A percentile compares a stretch with the other conserved stretches of the same genome.
Evolutionary conservation across 1,140 invertebrate genomes (phyloP).

Genomic region (Melipona quadrifasciata): DNA sequence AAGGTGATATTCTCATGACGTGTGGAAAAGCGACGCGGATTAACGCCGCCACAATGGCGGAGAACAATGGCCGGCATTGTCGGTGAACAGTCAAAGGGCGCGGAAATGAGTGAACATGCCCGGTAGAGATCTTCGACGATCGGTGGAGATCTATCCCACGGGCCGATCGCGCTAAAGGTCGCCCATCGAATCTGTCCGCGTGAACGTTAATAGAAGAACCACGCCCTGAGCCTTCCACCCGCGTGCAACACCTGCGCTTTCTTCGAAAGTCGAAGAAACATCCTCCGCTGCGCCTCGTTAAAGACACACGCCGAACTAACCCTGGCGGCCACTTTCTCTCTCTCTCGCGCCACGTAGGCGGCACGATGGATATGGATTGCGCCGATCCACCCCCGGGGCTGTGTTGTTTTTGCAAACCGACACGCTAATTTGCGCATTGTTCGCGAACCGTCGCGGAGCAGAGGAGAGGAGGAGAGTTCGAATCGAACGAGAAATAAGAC

Average conservation of each 20-base stretch:
- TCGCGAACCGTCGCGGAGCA: background rate
- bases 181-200: constrained; percentile 63
- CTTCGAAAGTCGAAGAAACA: background rate
- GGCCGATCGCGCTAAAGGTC: constrained; percentile 61
- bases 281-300: constrained; percentile 64
- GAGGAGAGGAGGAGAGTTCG: background rate
- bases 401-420: constrained; percentile 44
- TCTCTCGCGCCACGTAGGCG: constrained; percentile 43
- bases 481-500: background rate
- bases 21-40: background rate
- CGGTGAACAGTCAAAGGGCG: constrained; percentile 29
- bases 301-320: constrained; percentile 68
- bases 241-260: constrained; percentile 70
- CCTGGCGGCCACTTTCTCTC: constrained; percentile 43
- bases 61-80: constrained; percentile 44
- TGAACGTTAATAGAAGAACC: constrained; percentile 74
- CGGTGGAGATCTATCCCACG: constrained; percentile 45
- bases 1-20: constrained; percentile 34
- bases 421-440: constrained; percentile 45
- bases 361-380: constrained; percentile 39
- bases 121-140: constrained; percentile 2
- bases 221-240: constrained; percentile 66
- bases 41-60: no score
- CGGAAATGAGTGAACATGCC: constrained; percentile 32
- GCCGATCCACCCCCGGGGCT: constrained; percentile 16